Conservation (phyloP, 2,797 vertebrate genomes). For the Syngnathus acus region DNA sequence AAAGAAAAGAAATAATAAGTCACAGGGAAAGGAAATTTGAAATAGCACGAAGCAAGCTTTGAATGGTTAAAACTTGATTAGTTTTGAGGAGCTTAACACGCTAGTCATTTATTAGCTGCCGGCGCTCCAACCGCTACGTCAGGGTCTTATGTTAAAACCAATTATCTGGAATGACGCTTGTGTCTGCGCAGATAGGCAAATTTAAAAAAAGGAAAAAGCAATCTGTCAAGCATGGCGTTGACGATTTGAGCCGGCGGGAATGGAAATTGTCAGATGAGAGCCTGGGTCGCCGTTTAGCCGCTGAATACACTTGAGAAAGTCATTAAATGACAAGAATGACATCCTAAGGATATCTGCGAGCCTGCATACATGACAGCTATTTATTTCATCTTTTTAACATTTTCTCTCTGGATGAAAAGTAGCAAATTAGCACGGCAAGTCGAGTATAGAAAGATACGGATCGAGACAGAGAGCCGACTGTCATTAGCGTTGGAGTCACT, state of each 20-base stretch:
- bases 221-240: constrained; percentile 1
- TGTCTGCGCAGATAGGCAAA: constrained; percentile 12
- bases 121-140: constrained; percentile 7
- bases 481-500: too few relatives aligned
- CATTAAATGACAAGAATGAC: neutral
- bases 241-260: neutral
- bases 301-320: neutral
- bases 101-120: constrained; percentile 5
- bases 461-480: too few relatives aligned
- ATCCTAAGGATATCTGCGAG: neutral
- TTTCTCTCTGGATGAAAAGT: neutral
- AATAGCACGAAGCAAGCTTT: neutral
- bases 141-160: constrained; percentile 29
- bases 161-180: constrained; percentile 31
- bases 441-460: too few relatives aligned
- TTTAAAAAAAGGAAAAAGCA: neutral
- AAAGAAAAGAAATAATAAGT: neutral
- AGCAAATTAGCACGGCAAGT: neutral
- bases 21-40: neutral
- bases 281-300: neutral
- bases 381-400: neutral
- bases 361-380: neutral
- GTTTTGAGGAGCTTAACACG: constrained; percentile 12
- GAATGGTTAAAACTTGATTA: constrained; percentile 15
- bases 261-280: neutral